Base-by-base conservation (phyloP, 2,797 vertebrate genomes). In the Sebastes goodei region DNA sequence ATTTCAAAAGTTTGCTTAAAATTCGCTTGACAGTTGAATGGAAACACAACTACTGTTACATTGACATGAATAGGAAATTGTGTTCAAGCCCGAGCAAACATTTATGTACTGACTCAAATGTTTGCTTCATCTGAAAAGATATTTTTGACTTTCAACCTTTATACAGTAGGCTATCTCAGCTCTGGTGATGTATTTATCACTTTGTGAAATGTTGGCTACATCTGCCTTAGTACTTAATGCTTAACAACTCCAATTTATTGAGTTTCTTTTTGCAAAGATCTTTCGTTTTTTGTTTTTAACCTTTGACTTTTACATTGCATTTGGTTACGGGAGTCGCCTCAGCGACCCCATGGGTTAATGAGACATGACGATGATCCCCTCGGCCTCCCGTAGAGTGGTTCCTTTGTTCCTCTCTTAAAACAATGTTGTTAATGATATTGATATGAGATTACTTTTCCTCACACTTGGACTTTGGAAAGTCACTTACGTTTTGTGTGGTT, bases 401-500 rank as follows among this genome's bases (percentile, higher is more conserved):
- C 12, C 23, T 38, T 57, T 56, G n/a, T 63, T 53, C 55, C 10
- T 59, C 65, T 35, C 11, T 53, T 1, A 67, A 53, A 20, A 20
- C 20, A 62, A 17, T 10, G 14, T 27, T 20, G 15, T 30, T 25
- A n/a, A 56, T 25, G 52, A 68, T 15, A 57, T 20, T 57, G 23
- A 15, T 21, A 14, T 64, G 14, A 53, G 49, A 53, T 12, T 65
- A 23, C 52, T 57, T n/a, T 67, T 52, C 20, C 46, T 49, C 55
- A 80, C 56, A 69, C 52, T 83, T 70, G n/a, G 74, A 82, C 25
- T 25, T 25, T 53, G 56, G 74, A 86, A 89, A 79, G 46, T 80
- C 69, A 83, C 74, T 84, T 86, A 5, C 81, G 60, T 56, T 76
- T 61, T 77, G 71, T 82, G 74, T 71, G 79, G 74, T 78, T 81